Evolutionary conservation across 1,140 invertebrate genomes (phyloP).

Genomic region (Procambarus clarkii): DNA sequence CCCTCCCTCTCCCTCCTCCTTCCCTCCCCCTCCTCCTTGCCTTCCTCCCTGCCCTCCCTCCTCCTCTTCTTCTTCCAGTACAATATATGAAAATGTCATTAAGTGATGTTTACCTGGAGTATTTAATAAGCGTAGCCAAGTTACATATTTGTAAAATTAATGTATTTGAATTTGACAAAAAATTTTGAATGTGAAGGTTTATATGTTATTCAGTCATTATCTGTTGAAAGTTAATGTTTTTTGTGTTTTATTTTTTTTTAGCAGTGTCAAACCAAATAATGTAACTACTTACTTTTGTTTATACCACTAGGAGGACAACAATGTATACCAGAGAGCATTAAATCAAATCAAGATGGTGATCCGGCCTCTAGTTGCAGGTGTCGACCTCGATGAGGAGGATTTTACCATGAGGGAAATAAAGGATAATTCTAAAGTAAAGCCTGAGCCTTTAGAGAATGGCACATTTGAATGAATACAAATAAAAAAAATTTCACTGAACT

Average conservation of each 20-base stretch:
- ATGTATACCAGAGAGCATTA: constrained; percentile 64
- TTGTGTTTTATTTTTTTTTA: not conserved
- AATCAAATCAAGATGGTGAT: constrained; percentile 70
- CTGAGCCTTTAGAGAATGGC: constrained; percentile 45
- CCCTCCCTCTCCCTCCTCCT: too few relatives aligned
- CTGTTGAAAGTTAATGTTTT: not conserved
- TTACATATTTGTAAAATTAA: too few relatives aligned
- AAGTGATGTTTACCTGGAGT: too few relatives aligned
- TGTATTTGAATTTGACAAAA: too few relatives aligned
- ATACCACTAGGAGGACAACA: constrained; percentile 65
- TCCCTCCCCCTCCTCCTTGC: too few relatives aligned
- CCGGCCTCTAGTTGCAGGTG: constrained; percentile 65
- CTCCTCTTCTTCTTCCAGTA: too few relatives aligned
- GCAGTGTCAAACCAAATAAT: not conserved
- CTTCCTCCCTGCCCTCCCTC: too few relatives aligned
- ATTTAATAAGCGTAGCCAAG: too few relatives aligned
- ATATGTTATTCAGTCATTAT: too few relatives aligned
- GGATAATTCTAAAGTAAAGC: constrained; percentile 23
- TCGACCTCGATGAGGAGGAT: constrained; percentile 69
- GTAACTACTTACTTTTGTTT: not conserved
- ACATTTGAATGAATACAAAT: constrained; percentile 41
- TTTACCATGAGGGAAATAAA: constrained; percentile 23
- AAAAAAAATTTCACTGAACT: not conserved
- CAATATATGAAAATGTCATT: too few relatives aligned
- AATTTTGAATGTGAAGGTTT: too few relatives aligned